Base-by-base conservation (phyloP, 2,888 invertebrate genomes). In the Alviniconcha strummeri region DNA sequence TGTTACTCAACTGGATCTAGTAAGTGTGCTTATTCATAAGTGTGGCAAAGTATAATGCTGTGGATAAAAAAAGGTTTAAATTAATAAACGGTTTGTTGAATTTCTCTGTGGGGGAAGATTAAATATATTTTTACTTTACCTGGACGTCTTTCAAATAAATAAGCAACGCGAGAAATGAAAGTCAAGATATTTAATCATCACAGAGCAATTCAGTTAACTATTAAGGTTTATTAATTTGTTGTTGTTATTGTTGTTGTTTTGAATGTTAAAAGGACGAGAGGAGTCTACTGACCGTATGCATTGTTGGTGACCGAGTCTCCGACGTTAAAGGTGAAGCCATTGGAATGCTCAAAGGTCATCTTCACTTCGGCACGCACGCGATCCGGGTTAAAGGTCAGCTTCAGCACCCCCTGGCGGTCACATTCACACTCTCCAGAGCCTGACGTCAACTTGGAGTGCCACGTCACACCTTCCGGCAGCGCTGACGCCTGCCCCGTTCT, bases 241-340 rank as follows among this genome's bases (percentile, higher is more conserved):
- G 3, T 36, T 36, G 3, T 36, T 36, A 36, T 36, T 1, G 3
- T 36, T 36, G 3, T 36, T 36, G 3, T 36, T 36, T 1, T 36
- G 0, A 36, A 36, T 36, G 36, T 36, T 0, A 36, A 36, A 36
- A 36, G 36, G 3, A 36, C 1, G 36, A 36, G 36, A 36, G 36
- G 3, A 36, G 36, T 36, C 36, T 13, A 55, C 76, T 56, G 17
- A 77, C 76, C 76, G 1, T 56, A 77, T 15, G 15, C 76, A 56
- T 77, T 19, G 11, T 77, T 77, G n/a, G 56, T 77, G 55, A 56
- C 19, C 17, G 76, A 77, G 76, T 77, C 76, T 7, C 76, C 76
- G 7, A 77, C 52, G 76, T 77, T 77, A 56, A 77, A 77, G 3
- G 76, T 17, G 76, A 56, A 77, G 55, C 56, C 76, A 11, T 15